Evolutionary conservation across 2,113 vertebrate species (phyloP), one percentile per base, ranked within the genome.

Genomic region (Haplochromis burtoni): DNA sequence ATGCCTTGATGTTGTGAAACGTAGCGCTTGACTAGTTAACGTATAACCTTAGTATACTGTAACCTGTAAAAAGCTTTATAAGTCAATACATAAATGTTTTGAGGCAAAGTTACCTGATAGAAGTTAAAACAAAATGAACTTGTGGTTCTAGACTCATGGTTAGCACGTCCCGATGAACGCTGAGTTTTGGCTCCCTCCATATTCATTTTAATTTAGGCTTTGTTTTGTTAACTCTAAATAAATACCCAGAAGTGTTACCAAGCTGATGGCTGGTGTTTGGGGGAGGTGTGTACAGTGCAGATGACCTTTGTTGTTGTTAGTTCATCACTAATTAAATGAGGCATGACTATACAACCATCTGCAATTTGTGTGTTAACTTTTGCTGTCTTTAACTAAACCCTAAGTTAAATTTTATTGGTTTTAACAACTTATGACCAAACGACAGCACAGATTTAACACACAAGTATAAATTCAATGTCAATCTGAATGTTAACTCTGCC

Each of bases 21-120:
- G 4, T 10, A 42, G 5, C 5, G 2, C 2, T 24, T 16, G 38
- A 42, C 13, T 24, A 26, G 21, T 0, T 45, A 16, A 42, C 1
- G 2, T 3, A 0, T 16, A 42, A 4, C n/a, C 35, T 45, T 63
- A 7, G 10, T 12, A 35, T n/a, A 12, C 31, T 2, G 17, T n/a
- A 35, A 35, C 59, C 10, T 63, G 59, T 7, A 63, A 3, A 45
- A 73, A 2, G 38, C 40, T 45, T 10, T 45, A 73, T 10, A 73
- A 45, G 12, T 42, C 66, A 45, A 35, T 33, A 63, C 8, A 63
- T 63, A 0, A 7, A 63, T 45, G n/a, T 45, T 73, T 14, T 45
- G 21, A 26, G 13, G 8, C 68, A 29, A 42, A 73, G 13, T 17
- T 17, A 45, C 21, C 0, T 71, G n/a, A 10, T 4, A 42, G 35